Evolutionary conservation across 2,113 vertebrate species (phyloP), one percentile per base, ranked within the genome.

Genomic region (Rhabdomys dilectus): DNA sequence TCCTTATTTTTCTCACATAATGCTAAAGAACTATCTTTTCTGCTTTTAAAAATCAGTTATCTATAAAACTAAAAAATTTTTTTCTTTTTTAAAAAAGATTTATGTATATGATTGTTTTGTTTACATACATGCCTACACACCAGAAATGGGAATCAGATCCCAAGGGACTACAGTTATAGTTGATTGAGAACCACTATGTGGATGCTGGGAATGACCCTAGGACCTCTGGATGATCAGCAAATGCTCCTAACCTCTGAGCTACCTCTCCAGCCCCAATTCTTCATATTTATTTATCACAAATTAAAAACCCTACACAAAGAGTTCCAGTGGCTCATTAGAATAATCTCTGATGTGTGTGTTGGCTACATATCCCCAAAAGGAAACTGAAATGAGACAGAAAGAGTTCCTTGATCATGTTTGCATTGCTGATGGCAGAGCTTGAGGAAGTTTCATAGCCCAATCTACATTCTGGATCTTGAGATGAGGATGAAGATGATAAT

Each of bases 301-400:
- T 56, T 85, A 76, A 97, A 85, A 94, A 58, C 62, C 60, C 81
- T 60, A 97, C 15, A 42, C 15, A 42, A 70, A 77, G 8, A 51
- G 78, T 64, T 95, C 48, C 17, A 1, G 39, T 7, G 29, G 24
- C 48, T 66, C 42, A 72, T 66, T 81, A 48, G 94, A 81, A 78
- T n/a, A 94, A 88, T 29, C 70, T 42, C 42, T 85, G 36, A 58
- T 64, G 13, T 72, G 68, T 45, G 42, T 8, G 42, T 77, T 53
- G 60, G 72, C 45, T 89, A 36, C 29, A 64, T 24, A 76, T 93
- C 68, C 42, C 77, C 12, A 31, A 87, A 80, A 93, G 42, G 29
- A 91, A 91, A 90, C 64, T 7, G 1, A 91, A 62, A 15, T 51
- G 29, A 56, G 19, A 94, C 45, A 86, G 10, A n/a, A n/a, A n/a